phyloP scores from a whole-genome alignment of 2,888 invertebrate genomes.

The Hypomecis atomaria region DNA sequence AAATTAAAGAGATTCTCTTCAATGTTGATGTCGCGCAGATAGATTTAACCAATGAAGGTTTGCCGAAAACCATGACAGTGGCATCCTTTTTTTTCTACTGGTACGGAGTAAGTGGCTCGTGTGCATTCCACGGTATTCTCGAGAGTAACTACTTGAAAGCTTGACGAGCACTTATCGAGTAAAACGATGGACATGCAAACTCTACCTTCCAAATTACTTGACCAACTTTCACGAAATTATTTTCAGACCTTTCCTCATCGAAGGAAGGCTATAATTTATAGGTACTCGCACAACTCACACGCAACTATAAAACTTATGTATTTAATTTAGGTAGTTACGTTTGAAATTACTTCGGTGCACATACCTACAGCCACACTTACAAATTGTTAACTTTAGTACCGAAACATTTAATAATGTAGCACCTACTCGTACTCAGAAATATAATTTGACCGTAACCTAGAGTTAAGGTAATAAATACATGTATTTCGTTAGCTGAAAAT shows the following conservation, averaged over 20 bases:
- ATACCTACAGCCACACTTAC: no score
- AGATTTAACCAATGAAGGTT: conserved; percentile 18
- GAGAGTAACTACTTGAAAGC: conserved; percentile 12
- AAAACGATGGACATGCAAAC: conserved; percentile 15
- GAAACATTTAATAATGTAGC: no score
- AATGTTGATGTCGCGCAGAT: conserved; percentile 26
- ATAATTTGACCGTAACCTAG: no score
- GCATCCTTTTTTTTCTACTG: conserved; percentile 4
- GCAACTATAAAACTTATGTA: no score
- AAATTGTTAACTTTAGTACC: no score
- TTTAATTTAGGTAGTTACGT: no score
- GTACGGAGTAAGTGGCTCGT: background rate
- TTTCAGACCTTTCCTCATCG: conserved; percentile 13
- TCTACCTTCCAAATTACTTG: conserved; percentile 21
- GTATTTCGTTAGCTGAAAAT: no score
- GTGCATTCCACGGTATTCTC: background rate
- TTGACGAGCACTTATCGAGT: conserved; percentile 19
- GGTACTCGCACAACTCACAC: background rate
- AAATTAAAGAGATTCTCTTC: conserved; percentile 37
- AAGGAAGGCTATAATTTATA: background rate
- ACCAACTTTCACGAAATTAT: conserved; percentile 21
- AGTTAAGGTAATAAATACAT: no score
- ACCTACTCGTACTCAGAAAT: no score
- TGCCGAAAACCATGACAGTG: conserved; percentile 10
- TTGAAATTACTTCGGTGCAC: no score